Evolutionary conservation across 2,888 invertebrate species (phyloP).

Genomic region (Hedya salicella): DNA sequence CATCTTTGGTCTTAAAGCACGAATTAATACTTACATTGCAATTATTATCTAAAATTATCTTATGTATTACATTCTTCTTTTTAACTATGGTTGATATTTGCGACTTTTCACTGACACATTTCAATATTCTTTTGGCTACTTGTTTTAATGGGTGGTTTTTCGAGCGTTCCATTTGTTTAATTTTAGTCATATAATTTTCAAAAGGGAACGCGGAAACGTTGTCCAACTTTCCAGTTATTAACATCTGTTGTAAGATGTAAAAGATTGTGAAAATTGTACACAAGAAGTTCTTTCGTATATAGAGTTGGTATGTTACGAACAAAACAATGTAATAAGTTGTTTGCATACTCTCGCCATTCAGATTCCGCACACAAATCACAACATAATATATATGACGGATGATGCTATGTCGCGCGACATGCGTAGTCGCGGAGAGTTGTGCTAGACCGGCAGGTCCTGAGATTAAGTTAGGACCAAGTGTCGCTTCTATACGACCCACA

Average conservation of each 20-base stretch:
- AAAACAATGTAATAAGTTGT: no score
- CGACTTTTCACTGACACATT: neutral
- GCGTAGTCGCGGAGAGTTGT: no score
- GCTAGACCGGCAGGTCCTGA: no score
- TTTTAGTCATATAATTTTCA: slow-evolving; percentile 15
- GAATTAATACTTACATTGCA: slow-evolving; percentile 2
- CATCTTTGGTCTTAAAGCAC: slow-evolving; percentile 1
- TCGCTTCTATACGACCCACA: neutral
- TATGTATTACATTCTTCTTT: slow-evolving; percentile 1
- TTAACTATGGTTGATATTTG: neutral
- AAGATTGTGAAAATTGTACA: no score
- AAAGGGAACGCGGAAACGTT: neutral
- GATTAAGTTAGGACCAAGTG: no score
- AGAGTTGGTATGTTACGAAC: no score
- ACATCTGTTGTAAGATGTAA: no score
- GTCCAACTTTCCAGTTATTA: neutral
- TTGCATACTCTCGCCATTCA: no score
- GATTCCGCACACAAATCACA: no score
- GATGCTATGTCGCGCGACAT: no score
- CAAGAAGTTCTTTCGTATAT: no score
- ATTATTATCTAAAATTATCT: slow-evolving; percentile 1
- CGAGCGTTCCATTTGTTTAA: slow-evolving; percentile 7
- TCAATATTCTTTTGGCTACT: slow-evolving; percentile 3
- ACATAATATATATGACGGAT: no score
- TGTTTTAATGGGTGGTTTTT: neutral